Evolutionary conservation across 2,797 vertebrate genomes (phyloP).

Genomic region (Salmo trutta): DNA sequence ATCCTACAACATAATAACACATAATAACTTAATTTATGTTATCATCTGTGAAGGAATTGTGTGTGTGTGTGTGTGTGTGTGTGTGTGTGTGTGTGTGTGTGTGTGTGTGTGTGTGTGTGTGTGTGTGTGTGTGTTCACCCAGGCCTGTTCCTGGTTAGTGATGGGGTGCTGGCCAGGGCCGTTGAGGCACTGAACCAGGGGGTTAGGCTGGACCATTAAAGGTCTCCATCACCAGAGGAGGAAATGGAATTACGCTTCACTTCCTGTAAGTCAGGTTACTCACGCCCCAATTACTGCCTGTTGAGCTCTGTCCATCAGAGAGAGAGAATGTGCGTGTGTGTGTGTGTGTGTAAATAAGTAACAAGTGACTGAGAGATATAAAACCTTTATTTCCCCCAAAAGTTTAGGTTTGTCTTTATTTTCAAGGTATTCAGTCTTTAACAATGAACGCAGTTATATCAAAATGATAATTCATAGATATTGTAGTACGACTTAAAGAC

Average conservation of each 20-base stretch:
- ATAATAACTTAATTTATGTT: background rate
- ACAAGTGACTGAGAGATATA: background rate
- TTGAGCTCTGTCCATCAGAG: conserved; percentile 40
- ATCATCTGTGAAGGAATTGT: background rate
- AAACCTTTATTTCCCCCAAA: background rate
- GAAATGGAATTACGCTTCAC: conserved; percentile 64
- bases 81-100: background rate
- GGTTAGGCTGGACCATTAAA: background rate
- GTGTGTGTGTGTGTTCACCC: conserved; percentile 5
- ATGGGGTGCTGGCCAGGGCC: background rate
- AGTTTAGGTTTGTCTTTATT: background rate
- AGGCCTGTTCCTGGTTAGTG: background rate
- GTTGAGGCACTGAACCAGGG: background rate
- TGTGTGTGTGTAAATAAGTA: background rate
- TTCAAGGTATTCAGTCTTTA: background rate
- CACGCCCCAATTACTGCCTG: conserved; percentile 47
- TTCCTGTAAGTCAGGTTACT: conserved; percentile 61
- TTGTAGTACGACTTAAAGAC: background rate
- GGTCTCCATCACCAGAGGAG: conserved; percentile 46
- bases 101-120: background rate
- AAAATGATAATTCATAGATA: background rate
- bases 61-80: background rate
- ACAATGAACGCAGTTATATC: background rate
- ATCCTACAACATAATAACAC: background rate
- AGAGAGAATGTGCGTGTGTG: background rate